phyloP scores from a whole-genome alignment of 2,113 vertebrate genomes.

The Casuarius casuarius region DNA sequence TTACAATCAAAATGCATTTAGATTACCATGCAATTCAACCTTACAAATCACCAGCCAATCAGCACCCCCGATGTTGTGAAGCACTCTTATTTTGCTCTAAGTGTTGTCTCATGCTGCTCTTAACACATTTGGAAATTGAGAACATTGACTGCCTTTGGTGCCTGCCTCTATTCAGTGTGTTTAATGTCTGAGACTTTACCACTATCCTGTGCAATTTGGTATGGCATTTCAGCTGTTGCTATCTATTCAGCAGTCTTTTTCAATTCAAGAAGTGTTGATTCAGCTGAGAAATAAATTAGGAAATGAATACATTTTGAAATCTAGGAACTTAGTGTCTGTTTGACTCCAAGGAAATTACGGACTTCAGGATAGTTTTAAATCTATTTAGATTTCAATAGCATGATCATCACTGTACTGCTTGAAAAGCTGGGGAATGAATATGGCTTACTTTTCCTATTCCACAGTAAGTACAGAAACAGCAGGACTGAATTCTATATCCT shows the following conservation, averaged over 20 bases:
- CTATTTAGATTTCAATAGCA: background rate
- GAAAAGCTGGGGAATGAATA: background rate
- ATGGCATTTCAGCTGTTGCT: background rate
- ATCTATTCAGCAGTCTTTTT: background rate
- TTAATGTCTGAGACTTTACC: slow-evolving; percentile 12
- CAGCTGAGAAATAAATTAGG: background rate
- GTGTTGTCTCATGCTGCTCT: slow-evolving; percentile 53
- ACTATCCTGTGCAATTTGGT: background rate
- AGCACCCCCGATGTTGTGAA: slow-evolving; percentile 51
- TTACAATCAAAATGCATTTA: slow-evolving; percentile 55
- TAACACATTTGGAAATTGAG: slow-evolving; percentile 42
- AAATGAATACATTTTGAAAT: slow-evolving; percentile 4
- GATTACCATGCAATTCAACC: slow-evolving; percentile 37
- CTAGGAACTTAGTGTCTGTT: background rate
- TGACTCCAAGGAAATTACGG: background rate
- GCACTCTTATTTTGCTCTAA: slow-evolving; percentile 43
- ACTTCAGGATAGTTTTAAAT: background rate
- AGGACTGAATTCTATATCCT: background rate
- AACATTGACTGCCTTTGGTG: slow-evolving; percentile 36
- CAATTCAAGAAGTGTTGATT: background rate
- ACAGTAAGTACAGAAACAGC: background rate
- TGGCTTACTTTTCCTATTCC: background rate
- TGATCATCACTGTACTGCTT: background rate
- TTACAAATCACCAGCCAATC: slow-evolving; percentile 64
- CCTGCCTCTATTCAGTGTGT: background rate